phyloP scores from a whole-genome alignment of 2,797 vertebrate genomes.

The Myotis myotis region DNA sequence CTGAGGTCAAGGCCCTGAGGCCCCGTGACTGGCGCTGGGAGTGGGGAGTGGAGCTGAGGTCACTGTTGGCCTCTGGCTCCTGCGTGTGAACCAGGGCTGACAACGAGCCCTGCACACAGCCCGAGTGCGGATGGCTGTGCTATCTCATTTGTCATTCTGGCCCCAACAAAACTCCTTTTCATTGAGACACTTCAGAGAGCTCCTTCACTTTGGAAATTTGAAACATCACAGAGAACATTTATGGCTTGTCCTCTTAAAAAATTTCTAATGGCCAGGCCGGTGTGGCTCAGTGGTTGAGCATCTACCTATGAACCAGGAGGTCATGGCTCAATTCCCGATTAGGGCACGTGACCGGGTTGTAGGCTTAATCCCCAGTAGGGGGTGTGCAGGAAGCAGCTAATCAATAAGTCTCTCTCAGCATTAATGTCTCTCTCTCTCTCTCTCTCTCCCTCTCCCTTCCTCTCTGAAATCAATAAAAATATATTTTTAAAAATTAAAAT shows the following conservation, averaged over 20 bases:
- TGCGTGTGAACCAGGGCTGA: neutral
- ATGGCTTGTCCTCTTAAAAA: neutral
- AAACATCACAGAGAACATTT: neutral
- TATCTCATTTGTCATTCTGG: neutral
- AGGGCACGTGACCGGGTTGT: too few relatives aligned
- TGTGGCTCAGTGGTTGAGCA: too few relatives aligned
- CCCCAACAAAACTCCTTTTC: neutral
- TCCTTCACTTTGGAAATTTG: neutral
- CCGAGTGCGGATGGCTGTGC: neutral
- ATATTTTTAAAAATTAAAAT: neutral
- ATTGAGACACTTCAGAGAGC: neutral
- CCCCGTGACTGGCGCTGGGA: neutral
- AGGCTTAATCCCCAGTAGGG: too few relatives aligned
- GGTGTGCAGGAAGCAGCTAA: too few relatives aligned
- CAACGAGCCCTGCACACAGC: too few relatives aligned
- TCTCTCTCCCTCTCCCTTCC: too few relatives aligned
- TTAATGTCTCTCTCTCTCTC: too few relatives aligned
- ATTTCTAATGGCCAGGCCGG: neutral
- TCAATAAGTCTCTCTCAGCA: too few relatives aligned
- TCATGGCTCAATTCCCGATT: too few relatives aligned
- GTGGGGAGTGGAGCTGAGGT: constrained; percentile 2
- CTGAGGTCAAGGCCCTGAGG: neutral
- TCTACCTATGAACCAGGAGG: too few relatives aligned
- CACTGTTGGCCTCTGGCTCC: constrained; percentile 42
- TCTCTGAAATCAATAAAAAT: too few relatives aligned